phyloP scores from a whole-genome alignment of 2,888 invertebrate genomes.

The Tetanocera ferruginea region DNA sequence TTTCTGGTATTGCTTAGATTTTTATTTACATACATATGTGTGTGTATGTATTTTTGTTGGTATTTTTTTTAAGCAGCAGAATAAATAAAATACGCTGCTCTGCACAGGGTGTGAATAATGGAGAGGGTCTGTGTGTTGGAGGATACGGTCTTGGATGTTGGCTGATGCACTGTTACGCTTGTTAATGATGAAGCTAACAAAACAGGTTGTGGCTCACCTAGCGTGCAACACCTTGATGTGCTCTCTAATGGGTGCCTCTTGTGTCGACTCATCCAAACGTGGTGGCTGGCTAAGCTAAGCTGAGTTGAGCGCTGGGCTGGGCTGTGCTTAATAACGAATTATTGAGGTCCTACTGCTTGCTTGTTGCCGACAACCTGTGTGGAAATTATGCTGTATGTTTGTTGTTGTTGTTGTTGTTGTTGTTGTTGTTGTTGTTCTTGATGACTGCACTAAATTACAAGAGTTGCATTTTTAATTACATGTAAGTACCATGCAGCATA shows the following conservation, averaged over 20 bases:
- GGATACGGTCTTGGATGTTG: conserved; percentile 8
- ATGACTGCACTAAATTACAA: conserved; percentile 31
- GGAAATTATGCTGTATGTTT: neutral
- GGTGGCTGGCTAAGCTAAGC: neutral
- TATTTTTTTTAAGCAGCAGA: conserved; percentile 27
- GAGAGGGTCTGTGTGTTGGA: conserved; percentile 14
- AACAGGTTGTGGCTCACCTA: conserved; percentile 1
- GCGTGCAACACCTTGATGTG: conserved; percentile 20
- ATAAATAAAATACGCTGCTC: conserved; percentile 28
- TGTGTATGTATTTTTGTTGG: too few species aligned
- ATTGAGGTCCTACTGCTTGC: conserved; percentile 26
- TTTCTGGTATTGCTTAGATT: conserved; percentile 1
- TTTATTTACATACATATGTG: neutral
- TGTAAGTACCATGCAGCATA: conserved; percentile 3
- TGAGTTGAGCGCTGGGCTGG: neutral
- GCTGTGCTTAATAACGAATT: conserved; percentile 24
- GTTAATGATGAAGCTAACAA: conserved; percentile 35
- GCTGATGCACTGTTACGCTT: conserved; percentile 22
- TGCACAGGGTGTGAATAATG: conserved; percentile 28
- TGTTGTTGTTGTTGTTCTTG: conserved; percentile 22
- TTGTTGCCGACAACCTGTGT: conserved; percentile 11
- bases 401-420: neutral
- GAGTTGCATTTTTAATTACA: conserved; percentile 31
- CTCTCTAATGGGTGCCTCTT: conserved; percentile 32
- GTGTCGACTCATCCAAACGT: conserved; percentile 18